Conservation (phyloP, 2,888 invertebrate genomes). For the Hypomecis punctinalis region DNA sequence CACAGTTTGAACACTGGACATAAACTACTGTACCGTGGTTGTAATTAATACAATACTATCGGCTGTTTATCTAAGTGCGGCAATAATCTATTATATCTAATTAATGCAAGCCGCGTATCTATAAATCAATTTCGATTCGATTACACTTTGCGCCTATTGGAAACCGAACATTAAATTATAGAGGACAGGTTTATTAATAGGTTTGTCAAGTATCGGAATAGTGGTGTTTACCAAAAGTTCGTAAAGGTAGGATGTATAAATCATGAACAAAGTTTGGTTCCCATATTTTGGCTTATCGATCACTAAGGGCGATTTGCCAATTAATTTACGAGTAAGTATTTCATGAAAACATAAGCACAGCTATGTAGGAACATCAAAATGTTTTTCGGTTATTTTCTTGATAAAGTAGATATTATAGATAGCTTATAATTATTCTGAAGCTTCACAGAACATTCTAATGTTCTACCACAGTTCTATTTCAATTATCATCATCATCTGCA, state of each 20-base stretch:
- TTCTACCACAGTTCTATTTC: no score
- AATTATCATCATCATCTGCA: no score
- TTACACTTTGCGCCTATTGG: constrained; percentile 30
- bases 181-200: constrained; percentile 37
- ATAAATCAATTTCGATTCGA: constrained; percentile 37
- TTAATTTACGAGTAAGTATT: constrained; percentile 9
- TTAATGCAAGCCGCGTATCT: constrained; percentile 28
- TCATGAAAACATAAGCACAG: neutral
- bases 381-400: no score
- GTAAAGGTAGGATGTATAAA: constrained; percentile 57
- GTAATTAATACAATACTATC: constrained; percentile 33
- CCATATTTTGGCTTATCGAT: constrained; percentile 56
- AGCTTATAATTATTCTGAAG: no score
- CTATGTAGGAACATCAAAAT: no score
- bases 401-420: no score
- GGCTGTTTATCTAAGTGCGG: constrained; percentile 27
- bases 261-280: constrained; percentile 59
- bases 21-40: constrained; percentile 34
- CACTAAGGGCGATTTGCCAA: constrained; percentile 45
- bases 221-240: constrained; percentile 52
- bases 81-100: constrained; percentile 32
- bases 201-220: constrained; percentile 46
- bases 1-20: constrained; percentile 34
- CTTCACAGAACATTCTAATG: no score
- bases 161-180: constrained; percentile 35